Evolutionary conservation across 2,113 vertebrate genomes (phyloP), one percentile per base, ranked within the genome.

Genomic region (Peromyscus leucopus): DNA sequence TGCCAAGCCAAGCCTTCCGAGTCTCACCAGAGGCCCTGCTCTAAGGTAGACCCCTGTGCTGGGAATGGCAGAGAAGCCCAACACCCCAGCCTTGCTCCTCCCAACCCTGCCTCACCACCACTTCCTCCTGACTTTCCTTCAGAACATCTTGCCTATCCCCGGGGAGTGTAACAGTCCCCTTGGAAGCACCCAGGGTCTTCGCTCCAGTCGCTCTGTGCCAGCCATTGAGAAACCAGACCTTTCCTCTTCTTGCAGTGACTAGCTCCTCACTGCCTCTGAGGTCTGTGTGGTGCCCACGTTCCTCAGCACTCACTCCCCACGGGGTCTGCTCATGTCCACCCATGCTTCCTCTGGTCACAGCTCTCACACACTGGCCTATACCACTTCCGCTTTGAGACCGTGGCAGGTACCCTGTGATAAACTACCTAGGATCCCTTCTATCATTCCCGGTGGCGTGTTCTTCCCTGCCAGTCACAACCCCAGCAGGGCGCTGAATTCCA

Each of bases 381-480:
- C 16, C 67, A 13, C 19, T 7, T 16, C 33, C 17, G 9, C 51
- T 36, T 63, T 72, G 83, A 71, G 39, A 26, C 42, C 31, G 10
- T 28, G 36, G 63, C 12, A n/a, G 90, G 22, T 28, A 19, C 36
- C 33, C 65, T 61, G 51, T 21, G 26, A 65, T 31, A 28, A 89
- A 19, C 0, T 28, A 28, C 3, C 0, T 15, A 2, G 46, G 10
- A 10, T 12, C 31, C 13, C 31, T 57, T 22, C 16, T 31, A 0
- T 0, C 7, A 0, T n/a, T 17, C 0, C 2, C 84, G 7, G 17
- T 36, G 63, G 69, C 15, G 2, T 22, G 12, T 4, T 51, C 55
- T 28, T n/a, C 26, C 19, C 4, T 2, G 26, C 13, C 8, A 4
- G n/a, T 31, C 28, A 76, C 4, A 31, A n/a, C 5, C 36, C 15